Evolutionary conservation across 2,888 invertebrate species (phyloP).

Genomic region (Monopis laevigella): DNA sequence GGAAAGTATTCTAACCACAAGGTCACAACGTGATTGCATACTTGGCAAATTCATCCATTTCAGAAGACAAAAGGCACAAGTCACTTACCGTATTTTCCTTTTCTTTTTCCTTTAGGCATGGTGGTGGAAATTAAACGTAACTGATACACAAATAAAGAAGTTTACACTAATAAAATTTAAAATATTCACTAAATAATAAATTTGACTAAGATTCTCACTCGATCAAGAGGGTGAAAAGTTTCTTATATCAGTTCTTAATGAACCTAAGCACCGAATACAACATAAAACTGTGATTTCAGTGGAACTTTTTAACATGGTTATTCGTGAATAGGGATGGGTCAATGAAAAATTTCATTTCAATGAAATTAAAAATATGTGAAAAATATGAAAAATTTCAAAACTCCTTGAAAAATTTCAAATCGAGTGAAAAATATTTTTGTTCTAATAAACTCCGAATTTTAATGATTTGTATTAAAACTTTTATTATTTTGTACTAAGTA

Average conservation of each 20-base stretch:
- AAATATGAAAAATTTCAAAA: too few species aligned
- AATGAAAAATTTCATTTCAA: too few species aligned
- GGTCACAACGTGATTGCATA: conserved; percentile 60
- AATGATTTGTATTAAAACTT: too few species aligned
- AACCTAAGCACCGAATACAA: conserved; percentile 76
- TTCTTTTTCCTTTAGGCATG: conserved; percentile 83
- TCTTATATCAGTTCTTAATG: conserved; percentile 75
- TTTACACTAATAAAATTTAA: conserved; percentile 50
- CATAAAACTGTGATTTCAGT: conserved; percentile 73
- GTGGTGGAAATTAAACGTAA: conserved; percentile 34
- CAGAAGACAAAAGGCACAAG: conserved; percentile 12
- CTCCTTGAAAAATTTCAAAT: too few species aligned
- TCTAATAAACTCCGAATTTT: too few species aligned
- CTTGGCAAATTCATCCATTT: conserved; percentile 28
- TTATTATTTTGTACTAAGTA: too few species aligned
- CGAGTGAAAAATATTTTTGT: too few species aligned
- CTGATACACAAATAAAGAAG: conserved; percentile 62
- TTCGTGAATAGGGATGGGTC: too few species aligned
- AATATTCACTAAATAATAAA: conserved; percentile 63
- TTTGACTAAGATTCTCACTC: conserved; percentile 56
- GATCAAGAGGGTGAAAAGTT: conserved; percentile 86
- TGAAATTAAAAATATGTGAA: too few species aligned
- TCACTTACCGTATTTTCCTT: conserved; percentile 75
- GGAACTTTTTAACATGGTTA: conserved; percentile 81
- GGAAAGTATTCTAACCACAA: conserved; percentile 35